phyloP scores from a whole-genome alignment of 1,140 invertebrate genomes.

The Caenorhabditis briggsae region DNA sequence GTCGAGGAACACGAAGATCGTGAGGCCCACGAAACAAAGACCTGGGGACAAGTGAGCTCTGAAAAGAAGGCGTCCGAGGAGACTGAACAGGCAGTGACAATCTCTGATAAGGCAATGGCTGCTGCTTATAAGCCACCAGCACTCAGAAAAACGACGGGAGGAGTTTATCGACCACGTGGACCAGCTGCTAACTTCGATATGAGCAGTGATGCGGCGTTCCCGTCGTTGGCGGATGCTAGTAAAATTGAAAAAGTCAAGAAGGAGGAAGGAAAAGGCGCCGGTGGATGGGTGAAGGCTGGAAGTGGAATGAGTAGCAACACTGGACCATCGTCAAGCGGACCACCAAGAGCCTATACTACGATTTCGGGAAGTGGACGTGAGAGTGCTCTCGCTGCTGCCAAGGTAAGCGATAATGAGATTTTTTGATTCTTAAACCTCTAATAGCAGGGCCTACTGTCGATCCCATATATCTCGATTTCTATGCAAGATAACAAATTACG shows the following conservation, averaged over 20 bases:
- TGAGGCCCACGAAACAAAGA: conserved; percentile 53
- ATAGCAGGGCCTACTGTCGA: too few species aligned
- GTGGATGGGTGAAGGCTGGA: conserved; percentile 57
- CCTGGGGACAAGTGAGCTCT: conserved; percentile 47
- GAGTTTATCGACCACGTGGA: background rate
- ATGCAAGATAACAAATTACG: too few species aligned
- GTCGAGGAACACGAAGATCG: conserved; percentile 54
- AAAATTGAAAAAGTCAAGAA: conserved; percentile 63
- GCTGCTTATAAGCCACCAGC: conserved; percentile 55
- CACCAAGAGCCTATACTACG: conserved; percentile 10
- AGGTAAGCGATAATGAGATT: too few species aligned
- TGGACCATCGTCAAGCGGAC: conserved; percentile 14
- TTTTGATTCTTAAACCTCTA: too few species aligned
- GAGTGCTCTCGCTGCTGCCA: conserved; percentile 49
- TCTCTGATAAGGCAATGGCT: conserved; percentile 30
- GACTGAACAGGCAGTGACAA: conserved; percentile 13
- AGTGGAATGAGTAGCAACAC: background rate
- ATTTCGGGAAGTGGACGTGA: conserved; percentile 49
- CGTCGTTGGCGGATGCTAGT: conserved; percentile 60
- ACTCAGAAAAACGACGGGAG: background rate
- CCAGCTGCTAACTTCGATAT: conserved; percentile 47
- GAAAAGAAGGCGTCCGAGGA: conserved; percentile 46
- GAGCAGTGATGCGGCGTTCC: conserved; percentile 57
- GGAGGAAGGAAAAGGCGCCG: conserved; percentile 53
- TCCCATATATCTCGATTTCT: too few species aligned